Evolutionary conservation across 1,140 invertebrate genomes (phyloP).

Genomic region (Musca domestica): DNA sequence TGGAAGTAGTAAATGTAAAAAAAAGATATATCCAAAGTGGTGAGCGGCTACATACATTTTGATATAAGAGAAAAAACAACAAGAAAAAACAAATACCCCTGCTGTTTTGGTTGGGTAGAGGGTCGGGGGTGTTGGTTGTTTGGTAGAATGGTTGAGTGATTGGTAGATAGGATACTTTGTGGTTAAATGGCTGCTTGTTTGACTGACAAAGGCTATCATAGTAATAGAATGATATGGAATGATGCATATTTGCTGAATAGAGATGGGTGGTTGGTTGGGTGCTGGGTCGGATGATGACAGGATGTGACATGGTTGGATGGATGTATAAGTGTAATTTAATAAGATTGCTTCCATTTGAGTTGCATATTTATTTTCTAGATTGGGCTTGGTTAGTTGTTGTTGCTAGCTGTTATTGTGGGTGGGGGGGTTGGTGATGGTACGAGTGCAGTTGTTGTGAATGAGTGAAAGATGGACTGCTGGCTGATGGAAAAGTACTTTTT

Average conservation of each 20-base stretch:
- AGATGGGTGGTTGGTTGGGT: neutral
- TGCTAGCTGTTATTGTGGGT: no score
- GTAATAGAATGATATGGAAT: neutral
- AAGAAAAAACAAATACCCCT: constrained; percentile 13
- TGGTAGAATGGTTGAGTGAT: no score
- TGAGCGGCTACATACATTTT: constrained; percentile 13
- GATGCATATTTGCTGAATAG: no score
- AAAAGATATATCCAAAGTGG: constrained; percentile 7
- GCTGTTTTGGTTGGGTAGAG: neutral
- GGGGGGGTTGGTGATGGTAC: neutral
- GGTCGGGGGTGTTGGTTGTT: no score
- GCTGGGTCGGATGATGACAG: neutral
- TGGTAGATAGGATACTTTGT: no score
- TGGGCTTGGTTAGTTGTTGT: no score
- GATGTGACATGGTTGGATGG: constrained; percentile 1
- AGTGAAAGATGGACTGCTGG: neutral
- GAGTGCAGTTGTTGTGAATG: neutral
- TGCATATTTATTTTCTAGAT: no score
- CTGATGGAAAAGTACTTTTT: constrained; percentile 3
- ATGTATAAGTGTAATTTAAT: neutral
- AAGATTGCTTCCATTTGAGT: no score
- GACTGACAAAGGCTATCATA: no score
- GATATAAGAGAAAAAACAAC: no score
- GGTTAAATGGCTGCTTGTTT: no score
- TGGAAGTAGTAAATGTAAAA: no score